These are phyloP conservation scores for Pachyrhynchus sulphureomaculatus DNA, from an alignment of 1,140 invertebrate species.

Conservation along the genomic window DNA sequence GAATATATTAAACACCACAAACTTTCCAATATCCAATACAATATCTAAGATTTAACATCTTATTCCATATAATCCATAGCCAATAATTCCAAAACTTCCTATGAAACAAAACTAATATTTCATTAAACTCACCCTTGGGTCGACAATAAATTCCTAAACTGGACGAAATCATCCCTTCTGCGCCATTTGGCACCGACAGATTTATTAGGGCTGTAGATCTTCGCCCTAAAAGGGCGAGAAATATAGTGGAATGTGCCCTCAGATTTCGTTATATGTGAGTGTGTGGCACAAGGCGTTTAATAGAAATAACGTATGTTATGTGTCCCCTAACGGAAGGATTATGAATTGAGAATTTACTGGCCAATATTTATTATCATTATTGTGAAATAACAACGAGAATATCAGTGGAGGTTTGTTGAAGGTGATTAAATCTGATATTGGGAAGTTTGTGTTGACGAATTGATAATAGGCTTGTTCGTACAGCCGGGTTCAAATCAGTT, in stretches of 20 bases:
- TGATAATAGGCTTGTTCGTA: no score
- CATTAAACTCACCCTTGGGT: background rate
- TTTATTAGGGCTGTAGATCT: slow-evolving; percentile 5
- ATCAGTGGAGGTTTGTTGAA: no score
- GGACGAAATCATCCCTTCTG: slow-evolving; percentile 9
- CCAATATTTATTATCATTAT: no score
- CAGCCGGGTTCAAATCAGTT: no score
- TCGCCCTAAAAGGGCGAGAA: slow-evolving; percentile 1
- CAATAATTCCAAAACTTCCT: slow-evolving; percentile 3
- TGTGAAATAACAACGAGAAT: no score
- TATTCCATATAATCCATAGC: no score
- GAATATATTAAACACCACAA: no score
- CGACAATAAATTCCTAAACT: slow-evolving; percentile 1
- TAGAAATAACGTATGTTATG: background rate
- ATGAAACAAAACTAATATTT: background rate
- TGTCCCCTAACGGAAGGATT: background rate
- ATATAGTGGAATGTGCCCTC: background rate
- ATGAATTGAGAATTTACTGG: no score
- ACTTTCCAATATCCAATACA: no score
- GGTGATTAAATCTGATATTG: no score
- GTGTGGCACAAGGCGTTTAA: background rate
- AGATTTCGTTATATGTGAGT: background rate
- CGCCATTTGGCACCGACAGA: slow-evolving; percentile 8
- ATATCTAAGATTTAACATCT: no score
- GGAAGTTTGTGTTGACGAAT: no score